A percentile compares a stretch with the other conserved stretches of the same genome.
Conservation (phyloP, 2,113 vertebrate species). For the Trogon melanurus region DNA sequence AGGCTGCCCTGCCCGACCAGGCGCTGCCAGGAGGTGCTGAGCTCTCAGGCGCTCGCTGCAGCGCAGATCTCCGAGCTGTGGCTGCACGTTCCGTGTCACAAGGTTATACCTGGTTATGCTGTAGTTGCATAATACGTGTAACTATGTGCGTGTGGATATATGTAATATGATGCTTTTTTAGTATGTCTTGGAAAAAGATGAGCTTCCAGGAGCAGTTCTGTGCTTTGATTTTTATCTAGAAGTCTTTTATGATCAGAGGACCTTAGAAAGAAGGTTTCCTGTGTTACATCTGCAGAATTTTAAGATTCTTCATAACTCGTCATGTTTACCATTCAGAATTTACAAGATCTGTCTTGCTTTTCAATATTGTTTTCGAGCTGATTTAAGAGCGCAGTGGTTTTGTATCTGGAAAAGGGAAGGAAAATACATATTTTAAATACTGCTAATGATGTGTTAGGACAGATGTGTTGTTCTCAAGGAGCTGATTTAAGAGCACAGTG, state of each 20-base stretch:
- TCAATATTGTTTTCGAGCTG: background rate
- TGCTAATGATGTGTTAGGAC: too few relatives aligned
- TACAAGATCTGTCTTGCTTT: background rate
- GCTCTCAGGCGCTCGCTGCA: background rate
- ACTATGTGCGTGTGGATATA: background rate
- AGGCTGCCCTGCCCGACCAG: fast-evolving
- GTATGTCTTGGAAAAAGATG: background rate
- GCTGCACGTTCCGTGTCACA: background rate
- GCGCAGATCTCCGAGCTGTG: background rate
- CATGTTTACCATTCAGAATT: background rate
- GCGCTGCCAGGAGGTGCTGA: background rate
- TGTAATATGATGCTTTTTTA: background rate
- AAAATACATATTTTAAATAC: background rate
- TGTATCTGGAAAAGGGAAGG: background rate
- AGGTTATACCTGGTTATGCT: background rate
- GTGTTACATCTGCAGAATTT: background rate
- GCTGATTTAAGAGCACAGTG: background rate
- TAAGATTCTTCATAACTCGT: background rate
- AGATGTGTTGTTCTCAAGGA: background rate
- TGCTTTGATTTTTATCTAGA: background rate
- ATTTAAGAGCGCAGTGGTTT: background rate
- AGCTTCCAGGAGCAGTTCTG: background rate
- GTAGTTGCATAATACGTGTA: background rate
- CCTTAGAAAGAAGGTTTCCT: background rate
- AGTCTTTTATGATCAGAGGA: background rate